Conservation (phyloP, 2,888 invertebrate species). For the Thera obeliscata region DNA sequence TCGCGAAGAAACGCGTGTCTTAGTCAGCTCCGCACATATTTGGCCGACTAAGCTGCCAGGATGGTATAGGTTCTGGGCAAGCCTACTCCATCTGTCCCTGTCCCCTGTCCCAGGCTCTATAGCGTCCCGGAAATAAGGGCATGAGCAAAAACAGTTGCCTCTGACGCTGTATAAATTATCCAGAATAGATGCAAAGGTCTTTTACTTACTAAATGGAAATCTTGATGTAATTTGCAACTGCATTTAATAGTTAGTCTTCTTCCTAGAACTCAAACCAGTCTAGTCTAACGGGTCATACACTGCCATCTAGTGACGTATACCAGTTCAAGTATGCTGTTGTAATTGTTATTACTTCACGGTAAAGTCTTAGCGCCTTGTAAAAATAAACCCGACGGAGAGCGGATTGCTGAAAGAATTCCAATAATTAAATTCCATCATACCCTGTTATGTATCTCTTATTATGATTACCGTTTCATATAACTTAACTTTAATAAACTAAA, state of each 20-base stretch:
- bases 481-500: too few species aligned
- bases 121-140: too few species aligned
- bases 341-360: conserved; percentile 12
- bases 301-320: conserved; percentile 20
- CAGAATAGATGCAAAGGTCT: too few species aligned
- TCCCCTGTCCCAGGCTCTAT: too few species aligned
- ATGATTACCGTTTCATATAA: not conserved
- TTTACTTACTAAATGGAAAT: not conserved
- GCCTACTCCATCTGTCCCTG: too few species aligned
- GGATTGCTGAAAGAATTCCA: conserved; percentile 21
- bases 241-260: conserved; percentile 9
- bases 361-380: conserved; percentile 17
- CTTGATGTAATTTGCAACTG: not conserved
- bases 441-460: not conserved
- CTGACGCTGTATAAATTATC: too few species aligned
- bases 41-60: too few species aligned
- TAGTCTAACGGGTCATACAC: conserved; percentile 15
- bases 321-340: conserved; percentile 3
- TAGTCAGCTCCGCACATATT: too few species aligned
- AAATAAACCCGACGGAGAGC: conserved; percentile 10
- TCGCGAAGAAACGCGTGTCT: too few species aligned
- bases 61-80: too few species aligned
- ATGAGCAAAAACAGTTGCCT: too few species aligned
- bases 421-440: not conserved
- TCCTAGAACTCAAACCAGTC: conserved; percentile 20